phyloP scores from a whole-genome alignment of 2,113 vertebrate genomes.

The Anarhynchus alexandrinus region DNA sequence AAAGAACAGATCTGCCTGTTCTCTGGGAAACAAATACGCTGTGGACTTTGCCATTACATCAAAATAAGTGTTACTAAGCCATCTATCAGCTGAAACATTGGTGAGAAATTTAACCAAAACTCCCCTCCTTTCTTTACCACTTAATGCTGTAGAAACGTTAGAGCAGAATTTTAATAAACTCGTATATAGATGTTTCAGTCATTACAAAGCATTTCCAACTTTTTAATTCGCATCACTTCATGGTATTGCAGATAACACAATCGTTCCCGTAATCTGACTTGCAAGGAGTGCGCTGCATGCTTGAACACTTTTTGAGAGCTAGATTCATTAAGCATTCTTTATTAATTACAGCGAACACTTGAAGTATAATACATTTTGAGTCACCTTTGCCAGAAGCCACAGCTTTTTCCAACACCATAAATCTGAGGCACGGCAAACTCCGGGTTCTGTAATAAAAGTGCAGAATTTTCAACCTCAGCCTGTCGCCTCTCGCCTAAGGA shows the following conservation, averaged over 20 bases:
- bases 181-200: neutral
- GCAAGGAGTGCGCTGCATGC: neutral
- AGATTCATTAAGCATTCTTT: neutral
- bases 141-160: accelerated
- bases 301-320: neutral
- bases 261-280: neutral
- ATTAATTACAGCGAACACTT: neutral
- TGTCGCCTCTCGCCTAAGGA: neutral
- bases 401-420: accelerated
- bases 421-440: neutral
- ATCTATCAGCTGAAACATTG: neutral
- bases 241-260: neutral
- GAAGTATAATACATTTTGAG: neutral
- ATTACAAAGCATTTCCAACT: neutral
- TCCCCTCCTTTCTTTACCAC: neutral
- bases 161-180: neutral
- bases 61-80: neutral
- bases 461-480: neutral
- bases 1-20: constrained; percentile 18
- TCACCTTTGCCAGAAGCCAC: neutral
- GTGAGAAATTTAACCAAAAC: accelerated
- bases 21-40: neutral
- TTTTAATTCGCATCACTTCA: accelerated
- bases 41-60: neutral
- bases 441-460: neutral